phyloP scores from a whole-genome alignment of 2,888 invertebrate species.

The Metellina segmentata region DNA sequence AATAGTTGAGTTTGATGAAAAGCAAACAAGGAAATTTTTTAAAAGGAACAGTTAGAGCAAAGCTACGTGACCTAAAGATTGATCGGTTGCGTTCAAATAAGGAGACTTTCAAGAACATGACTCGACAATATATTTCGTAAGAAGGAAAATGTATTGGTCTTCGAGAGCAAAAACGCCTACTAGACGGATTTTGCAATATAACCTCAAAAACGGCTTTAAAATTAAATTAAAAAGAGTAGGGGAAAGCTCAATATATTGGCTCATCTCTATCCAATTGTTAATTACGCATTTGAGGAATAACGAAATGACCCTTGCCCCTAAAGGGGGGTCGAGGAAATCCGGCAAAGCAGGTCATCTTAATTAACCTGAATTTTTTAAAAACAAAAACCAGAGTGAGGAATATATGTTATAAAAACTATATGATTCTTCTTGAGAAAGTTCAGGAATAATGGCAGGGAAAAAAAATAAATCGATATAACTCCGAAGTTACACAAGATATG shows the following conservation, averaged over 20 bases:
- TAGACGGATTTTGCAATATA: neutral
- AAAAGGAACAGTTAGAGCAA: neutral
- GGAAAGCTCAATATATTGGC: conserved; percentile 31
- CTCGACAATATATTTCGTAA: neutral
- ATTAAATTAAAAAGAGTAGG: neutral
- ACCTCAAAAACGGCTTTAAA: neutral
- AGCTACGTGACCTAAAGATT: neutral
- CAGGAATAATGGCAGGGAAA: neutral
- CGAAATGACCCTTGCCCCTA: neutral
- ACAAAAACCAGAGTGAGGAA: neutral
- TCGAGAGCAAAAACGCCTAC: neutral
- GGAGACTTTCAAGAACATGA: neutral
- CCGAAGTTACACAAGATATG: no score
- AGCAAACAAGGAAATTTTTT: neutral
- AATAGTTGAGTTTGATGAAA: neutral
- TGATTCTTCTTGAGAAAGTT: neutral
- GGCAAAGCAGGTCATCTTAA: conserved; percentile 33
- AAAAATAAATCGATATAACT: no score
- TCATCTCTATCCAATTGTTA: conserved; percentile 17
- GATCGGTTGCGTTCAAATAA: neutral
- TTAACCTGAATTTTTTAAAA: conserved; percentile 41
- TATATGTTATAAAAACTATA: neutral
- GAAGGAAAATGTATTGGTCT: neutral
- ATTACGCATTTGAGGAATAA: conserved; percentile 17
- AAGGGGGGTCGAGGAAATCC: conserved; percentile 10